phyloP scores from a whole-genome alignment of 2,113 vertebrate genomes.

The Cercopithecus mona region DNA sequence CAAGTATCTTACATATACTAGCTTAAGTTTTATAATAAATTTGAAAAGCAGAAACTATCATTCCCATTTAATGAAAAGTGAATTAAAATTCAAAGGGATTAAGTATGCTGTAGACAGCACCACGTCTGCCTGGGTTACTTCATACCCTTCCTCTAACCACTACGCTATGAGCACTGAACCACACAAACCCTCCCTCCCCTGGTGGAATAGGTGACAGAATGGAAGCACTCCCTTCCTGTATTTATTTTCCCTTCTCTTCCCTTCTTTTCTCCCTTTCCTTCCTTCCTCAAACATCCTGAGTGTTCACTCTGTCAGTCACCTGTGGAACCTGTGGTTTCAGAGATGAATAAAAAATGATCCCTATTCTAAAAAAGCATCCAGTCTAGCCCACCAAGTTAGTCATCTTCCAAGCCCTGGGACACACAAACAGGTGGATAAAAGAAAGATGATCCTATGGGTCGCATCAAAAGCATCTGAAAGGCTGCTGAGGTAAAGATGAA shows the following conservation, averaged over 20 bases:
- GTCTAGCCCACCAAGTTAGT: not conserved
- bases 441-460: not conserved
- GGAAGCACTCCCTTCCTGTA: not conserved
- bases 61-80: not conserved
- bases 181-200: not conserved
- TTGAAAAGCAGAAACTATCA: not conserved
- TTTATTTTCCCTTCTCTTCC: not conserved
- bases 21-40: conserved; percentile 27
- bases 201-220: not conserved
- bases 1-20: not conserved
- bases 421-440: not conserved
- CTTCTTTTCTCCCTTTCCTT: not conserved
- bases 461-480: not conserved
- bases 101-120: not conserved
- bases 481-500: not conserved
- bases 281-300: not conserved
- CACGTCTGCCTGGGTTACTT: not conserved
- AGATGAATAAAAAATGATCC: not conserved
- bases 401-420: not conserved
- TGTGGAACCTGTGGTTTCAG: not conserved
- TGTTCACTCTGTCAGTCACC: not conserved
- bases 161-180: not conserved
- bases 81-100: not conserved
- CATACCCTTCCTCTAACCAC: not conserved
- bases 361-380: not conserved